These are phyloP conservation scores for Laspeyria flexula DNA, from an alignment of 2,888 invertebrate genomes.

Conservation along the genomic window DNA sequence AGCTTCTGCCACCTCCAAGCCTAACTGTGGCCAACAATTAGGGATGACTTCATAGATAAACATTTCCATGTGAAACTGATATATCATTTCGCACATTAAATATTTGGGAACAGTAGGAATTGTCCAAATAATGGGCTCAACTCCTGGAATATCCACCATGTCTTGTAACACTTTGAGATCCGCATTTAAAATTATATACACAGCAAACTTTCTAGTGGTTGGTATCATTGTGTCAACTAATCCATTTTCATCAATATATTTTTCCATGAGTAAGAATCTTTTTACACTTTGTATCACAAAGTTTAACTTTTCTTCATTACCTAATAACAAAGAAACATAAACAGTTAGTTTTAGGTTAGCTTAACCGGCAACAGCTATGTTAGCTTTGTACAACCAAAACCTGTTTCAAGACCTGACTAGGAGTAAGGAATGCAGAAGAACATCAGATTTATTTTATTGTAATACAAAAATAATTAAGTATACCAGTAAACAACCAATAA, in stretches of 20 bases:
- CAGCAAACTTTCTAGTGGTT: conserved; percentile 62
- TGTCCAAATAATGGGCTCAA: conserved; percentile 70
- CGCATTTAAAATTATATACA: conserved; percentile 71
- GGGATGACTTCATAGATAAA: conserved; percentile 70
- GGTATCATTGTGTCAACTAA: conserved; percentile 40
- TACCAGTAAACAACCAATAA: too few relatives aligned
- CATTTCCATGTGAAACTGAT: conserved; percentile 66
- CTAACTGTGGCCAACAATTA: conserved; percentile 62
- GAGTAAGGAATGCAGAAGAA: too few relatives aligned
- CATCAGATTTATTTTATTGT: too few relatives aligned
- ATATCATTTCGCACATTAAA: conserved; percentile 74
- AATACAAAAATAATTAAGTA: too few relatives aligned
- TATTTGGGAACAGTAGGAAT: conserved; percentile 68
- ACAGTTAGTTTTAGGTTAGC: neutral
- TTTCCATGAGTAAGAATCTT: conserved; percentile 60
- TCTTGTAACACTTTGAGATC: conserved; percentile 64
- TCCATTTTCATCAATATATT: conserved; percentile 54
- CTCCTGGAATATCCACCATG: conserved; percentile 63
- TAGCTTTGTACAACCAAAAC: too few relatives aligned
- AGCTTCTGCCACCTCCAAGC: conserved; percentile 64
- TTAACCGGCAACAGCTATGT: too few relatives aligned
- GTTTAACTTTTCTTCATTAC: conserved; percentile 72
- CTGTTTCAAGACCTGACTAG: too few relatives aligned
- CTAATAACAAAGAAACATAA: conserved; percentile 53
- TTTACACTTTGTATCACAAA: conserved; percentile 54